phyloP scores from a whole-genome alignment of 2,797 vertebrate genomes.

The Tympanoctomys barrerae region DNA sequence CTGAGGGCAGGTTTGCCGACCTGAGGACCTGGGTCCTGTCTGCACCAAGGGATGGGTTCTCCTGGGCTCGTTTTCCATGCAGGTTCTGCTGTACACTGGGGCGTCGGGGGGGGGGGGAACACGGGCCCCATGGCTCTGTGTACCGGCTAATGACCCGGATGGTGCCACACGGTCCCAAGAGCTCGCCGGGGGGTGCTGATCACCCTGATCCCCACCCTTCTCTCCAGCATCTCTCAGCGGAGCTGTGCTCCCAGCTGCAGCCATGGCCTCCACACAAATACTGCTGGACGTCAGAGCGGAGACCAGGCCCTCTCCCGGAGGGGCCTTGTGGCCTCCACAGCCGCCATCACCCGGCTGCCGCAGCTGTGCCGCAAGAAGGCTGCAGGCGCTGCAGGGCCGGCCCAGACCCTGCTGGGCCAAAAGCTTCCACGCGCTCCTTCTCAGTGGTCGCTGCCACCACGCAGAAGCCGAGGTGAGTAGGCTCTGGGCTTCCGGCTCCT shows the following conservation, averaged over 20 bases:
- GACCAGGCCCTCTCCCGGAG: background rate
- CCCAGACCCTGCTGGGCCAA: background rate
- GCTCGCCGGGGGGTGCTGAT: background rate
- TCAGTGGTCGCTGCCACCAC: background rate
- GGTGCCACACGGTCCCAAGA: background rate
- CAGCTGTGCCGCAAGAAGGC: background rate
- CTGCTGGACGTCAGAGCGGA: fast-evolving
- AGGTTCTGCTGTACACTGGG: background rate
- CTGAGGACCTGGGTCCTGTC: background rate
- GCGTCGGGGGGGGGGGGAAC: background rate
- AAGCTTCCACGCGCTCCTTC: background rate
- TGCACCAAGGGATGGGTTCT: constrained; percentile 37
- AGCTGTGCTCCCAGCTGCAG: background rate
- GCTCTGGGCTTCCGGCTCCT: background rate
- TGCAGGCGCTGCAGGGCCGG: background rate
- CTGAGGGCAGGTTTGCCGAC: background rate
- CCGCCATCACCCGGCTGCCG: background rate
- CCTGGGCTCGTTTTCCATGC: background rate
- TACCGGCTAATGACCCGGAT: background rate
- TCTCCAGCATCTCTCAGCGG: background rate
- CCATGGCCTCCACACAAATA: background rate
- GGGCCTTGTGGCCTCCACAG: background rate
- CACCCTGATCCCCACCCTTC: background rate
- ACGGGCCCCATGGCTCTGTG: background rate
- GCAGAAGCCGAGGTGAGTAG: background rate